Evolutionary conservation across 2,888 invertebrate genomes (phyloP).

Genomic region (Sisyra nigra): DNA sequence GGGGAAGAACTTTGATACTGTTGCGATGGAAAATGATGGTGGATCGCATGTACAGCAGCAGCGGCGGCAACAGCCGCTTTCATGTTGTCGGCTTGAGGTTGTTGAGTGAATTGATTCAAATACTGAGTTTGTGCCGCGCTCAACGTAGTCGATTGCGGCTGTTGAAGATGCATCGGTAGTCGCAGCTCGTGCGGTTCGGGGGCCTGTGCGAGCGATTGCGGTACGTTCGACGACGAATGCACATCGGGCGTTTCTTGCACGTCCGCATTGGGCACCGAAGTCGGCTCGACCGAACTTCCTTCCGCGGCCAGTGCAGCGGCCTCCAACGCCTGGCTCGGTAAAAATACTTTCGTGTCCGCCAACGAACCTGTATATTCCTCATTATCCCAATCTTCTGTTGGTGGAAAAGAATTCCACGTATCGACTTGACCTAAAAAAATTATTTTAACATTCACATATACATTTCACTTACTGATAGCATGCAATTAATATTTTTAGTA

Average conservation of each 20-base stretch:
- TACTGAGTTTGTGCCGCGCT: slow-evolving; percentile 42
- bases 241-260: slow-evolving; percentile 25
- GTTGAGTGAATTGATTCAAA: slow-evolving; percentile 39
- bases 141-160: slow-evolving; percentile 19
- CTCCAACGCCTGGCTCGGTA: slow-evolving; percentile 40
- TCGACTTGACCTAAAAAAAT: slow-evolving; percentile 18
- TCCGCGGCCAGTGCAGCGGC: slow-evolving; percentile 10
- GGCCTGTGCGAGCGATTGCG: slow-evolving; percentile 16
- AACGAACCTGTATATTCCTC: slow-evolving; percentile 92
- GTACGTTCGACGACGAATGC: slow-evolving; percentile 26
- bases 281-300: slow-evolving; percentile 14
- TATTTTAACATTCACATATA: background rate
- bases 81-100: slow-evolving; percentile 30
- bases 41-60: slow-evolving; percentile 5
- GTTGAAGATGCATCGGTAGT: slow-evolving; percentile 1
- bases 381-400: slow-evolving; percentile 69
- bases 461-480: slow-evolving; percentile 19
- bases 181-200: slow-evolving; percentile 12
- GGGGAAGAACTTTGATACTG: slow-evolving; percentile 2
- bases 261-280: slow-evolving; percentile 18
- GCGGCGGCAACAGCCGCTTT: slow-evolving; percentile 28
- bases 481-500: background rate
- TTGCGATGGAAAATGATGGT: slow-evolving; percentile 2
- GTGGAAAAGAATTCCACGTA: slow-evolving; percentile 39
- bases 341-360: slow-evolving; percentile 86